These are phyloP conservation scores for Stenichneumon culpator DNA, from an alignment of 2,888 invertebrate species.

Conservation along the genomic window DNA sequence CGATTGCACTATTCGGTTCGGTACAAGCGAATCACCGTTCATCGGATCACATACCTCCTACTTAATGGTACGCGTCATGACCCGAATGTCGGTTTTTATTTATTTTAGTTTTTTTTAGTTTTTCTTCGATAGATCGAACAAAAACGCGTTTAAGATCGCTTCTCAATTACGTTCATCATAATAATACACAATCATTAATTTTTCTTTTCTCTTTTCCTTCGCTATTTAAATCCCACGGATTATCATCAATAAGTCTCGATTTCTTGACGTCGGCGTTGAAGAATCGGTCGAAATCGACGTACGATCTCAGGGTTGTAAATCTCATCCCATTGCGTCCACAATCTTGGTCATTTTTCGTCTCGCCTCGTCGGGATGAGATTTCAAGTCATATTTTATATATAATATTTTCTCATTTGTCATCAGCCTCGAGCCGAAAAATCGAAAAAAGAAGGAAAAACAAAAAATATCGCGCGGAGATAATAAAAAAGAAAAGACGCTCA, in stretches of 20 bases:
- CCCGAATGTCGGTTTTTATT: not conserved
- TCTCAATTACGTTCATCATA: conserved; percentile 16
- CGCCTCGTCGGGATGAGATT: not conserved
- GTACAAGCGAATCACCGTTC: conserved; percentile 52
- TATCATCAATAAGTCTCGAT: conserved; percentile 27
- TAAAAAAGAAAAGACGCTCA: not conserved
- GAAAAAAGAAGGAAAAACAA: conserved; percentile 9
- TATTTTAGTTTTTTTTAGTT: conserved; percentile 7
- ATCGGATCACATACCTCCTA: conserved; percentile 60
- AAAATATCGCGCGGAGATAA: conserved; percentile 7
- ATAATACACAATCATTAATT: conserved; percentile 10
- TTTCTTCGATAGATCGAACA: conserved; percentile 14
- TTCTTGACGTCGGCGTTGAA: not conserved
- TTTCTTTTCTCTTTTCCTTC: not conserved
- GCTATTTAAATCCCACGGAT: conserved; percentile 2
- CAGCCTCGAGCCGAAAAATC: not conserved
- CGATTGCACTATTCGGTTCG: conserved; percentile 67
- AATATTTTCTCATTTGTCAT: not conserved
- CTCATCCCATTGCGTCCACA: not conserved
- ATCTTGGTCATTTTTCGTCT: conserved; percentile 16
- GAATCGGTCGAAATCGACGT: not conserved
- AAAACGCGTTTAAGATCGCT: not conserved
- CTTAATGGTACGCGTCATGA: conserved; percentile 45
- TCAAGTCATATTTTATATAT: not conserved
- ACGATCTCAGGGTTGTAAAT: not conserved